Conservation (phyloP, 92 coral and sea anemone genomes). For the Epizoanthus ramosus region DNA sequence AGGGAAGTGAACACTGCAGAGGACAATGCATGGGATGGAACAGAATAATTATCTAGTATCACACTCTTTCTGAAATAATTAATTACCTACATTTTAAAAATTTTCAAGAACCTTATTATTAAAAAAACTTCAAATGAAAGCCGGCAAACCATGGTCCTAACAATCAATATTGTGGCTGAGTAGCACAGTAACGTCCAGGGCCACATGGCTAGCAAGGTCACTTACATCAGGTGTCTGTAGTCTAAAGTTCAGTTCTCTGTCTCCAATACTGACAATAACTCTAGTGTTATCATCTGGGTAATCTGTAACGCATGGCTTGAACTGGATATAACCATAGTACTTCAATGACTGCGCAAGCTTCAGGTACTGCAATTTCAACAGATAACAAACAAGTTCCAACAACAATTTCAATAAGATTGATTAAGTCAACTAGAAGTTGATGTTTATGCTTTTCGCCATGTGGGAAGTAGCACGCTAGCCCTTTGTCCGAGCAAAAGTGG, state of each 20-base stretch:
- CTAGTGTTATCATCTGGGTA: constrained; percentile 87
- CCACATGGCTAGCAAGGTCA: not conserved
- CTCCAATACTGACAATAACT: constrained; percentile 81
- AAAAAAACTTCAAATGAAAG: too few relatives aligned
- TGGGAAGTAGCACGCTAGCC: too few relatives aligned
- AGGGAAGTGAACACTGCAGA: too few relatives aligned
- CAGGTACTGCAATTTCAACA: constrained; percentile 62
- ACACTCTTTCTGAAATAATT: too few relatives aligned
- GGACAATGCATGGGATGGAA: too few relatives aligned
- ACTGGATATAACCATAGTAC: constrained; percentile 87
- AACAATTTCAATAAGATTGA: not conserved
- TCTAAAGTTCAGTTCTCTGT: constrained; percentile 85
- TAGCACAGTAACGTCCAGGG: not conserved
- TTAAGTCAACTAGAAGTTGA: too few relatives aligned
- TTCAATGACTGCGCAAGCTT: constrained; percentile 79
- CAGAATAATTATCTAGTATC: too few relatives aligned
- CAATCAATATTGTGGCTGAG: not conserved
- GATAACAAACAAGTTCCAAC: not conserved
- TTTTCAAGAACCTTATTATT: too few relatives aligned
- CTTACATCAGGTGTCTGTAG: constrained; percentile 86
- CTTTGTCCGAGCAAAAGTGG: too few relatives aligned
- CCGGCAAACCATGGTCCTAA: not conserved
- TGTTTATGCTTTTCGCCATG: too few relatives aligned
- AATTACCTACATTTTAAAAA: too few relatives aligned
- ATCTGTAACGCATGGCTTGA: constrained; percentile 83